phyloP scores from a whole-genome alignment of 2,113 vertebrate species.

The Elaphurus davidianus region DNA sequence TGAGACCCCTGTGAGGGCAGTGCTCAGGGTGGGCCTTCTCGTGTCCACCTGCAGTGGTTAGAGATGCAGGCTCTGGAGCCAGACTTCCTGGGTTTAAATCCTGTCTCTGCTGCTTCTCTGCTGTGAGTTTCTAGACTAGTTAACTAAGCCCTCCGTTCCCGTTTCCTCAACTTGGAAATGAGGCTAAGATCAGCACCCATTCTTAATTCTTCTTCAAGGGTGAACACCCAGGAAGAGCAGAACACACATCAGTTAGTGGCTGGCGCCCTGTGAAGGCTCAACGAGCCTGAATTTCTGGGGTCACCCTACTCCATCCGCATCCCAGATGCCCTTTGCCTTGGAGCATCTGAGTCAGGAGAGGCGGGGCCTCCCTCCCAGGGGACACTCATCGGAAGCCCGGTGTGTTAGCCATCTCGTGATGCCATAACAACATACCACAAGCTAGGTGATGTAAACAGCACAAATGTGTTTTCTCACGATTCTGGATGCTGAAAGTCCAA shows the following conservation, averaged over 20 bases:
- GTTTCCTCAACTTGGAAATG: background rate
- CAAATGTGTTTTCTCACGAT: background rate
- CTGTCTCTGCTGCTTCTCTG: background rate
- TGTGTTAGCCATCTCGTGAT: background rate
- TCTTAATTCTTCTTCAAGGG: background rate
- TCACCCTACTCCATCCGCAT: background rate
- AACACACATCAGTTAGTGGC: fast-evolving
- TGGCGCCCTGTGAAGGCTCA: background rate
- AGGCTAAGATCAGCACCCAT: background rate
- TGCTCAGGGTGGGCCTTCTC: background rate
- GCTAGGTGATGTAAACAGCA: background rate
- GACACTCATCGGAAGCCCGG: background rate
- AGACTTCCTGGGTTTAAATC: background rate
- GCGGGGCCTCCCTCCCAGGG: background rate
- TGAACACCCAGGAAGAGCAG: background rate
- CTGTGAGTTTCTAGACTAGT: background rate
- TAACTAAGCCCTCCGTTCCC: background rate
- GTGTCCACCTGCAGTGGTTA: fast-evolving
- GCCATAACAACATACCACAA: background rate
- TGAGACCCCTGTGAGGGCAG: background rate
- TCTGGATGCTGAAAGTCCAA: background rate
- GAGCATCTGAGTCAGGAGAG: background rate
- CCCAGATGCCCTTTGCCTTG: background rate
- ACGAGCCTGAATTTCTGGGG: fast-evolving
- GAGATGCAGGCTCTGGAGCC: background rate